A percentile compares a stretch with the other conserved stretches of the same genome.
phyloP scores from a whole-genome alignment of 2,888 invertebrate genomes.

The Malacosoma neustria region DNA sequence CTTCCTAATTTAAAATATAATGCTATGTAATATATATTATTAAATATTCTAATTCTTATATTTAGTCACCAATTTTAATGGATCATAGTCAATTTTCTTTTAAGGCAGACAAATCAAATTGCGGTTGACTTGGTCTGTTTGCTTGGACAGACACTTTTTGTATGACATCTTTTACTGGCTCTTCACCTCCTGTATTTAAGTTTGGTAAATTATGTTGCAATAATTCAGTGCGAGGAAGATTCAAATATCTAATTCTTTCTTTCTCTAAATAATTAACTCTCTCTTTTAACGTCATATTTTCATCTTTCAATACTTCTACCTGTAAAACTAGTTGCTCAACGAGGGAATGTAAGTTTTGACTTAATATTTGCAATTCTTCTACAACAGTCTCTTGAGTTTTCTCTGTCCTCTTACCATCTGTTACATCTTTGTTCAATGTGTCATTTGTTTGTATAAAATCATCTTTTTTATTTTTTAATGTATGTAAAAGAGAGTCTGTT shows the following conservation, averaged over 20 bases:
- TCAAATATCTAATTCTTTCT: constrained; percentile 62
- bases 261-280: constrained; percentile 73
- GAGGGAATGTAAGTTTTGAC: constrained; percentile 72
- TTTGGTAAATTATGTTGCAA: constrained; percentile 24
- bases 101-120: constrained; percentile 51
- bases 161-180: constrained; percentile 19
- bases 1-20: too few species aligned
- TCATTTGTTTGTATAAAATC: constrained; percentile 23
- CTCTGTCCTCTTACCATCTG: constrained; percentile 69
- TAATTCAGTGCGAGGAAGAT: constrained; percentile 37
- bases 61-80: neutral
- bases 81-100: constrained; percentile 27
- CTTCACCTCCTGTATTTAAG: constrained; percentile 18
- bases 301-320: constrained; percentile 78
- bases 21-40: too few species aligned
- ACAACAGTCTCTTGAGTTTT: constrained; percentile 77
- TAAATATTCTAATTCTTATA: neutral
- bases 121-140: constrained; percentile 24
- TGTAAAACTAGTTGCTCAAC: constrained; percentile 77
- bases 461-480: constrained; percentile 41
- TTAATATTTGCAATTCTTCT: constrained; percentile 79
- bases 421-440: constrained; percentile 23
- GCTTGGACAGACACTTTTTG: constrained; percentile 21
- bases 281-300: constrained; percentile 75
- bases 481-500: constrained; percentile 76